A percentile compares a stretch with the other conserved stretches of the same genome.
These are phyloP conservation scores for Epinephelus malabaricus DNA, from an alignment of 2,797 vertebrate species.

Conservation along the genomic window DNA sequence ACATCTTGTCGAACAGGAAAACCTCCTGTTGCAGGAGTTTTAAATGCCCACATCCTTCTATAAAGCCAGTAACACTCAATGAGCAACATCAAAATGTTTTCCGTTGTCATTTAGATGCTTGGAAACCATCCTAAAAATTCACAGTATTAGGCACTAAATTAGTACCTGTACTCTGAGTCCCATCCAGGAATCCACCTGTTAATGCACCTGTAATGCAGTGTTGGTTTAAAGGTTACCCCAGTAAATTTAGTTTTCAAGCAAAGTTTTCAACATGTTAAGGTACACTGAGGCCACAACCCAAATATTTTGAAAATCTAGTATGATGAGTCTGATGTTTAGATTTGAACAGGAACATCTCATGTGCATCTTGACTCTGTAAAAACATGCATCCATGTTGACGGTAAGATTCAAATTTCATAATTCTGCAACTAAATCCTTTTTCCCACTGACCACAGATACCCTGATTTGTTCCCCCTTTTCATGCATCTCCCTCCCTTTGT, in stretches of 20 bases:
- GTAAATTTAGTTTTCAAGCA: no score
- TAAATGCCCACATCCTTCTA: background rate
- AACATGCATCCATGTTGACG: background rate
- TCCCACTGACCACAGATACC: constrained; percentile 18
- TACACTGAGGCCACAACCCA: background rate
- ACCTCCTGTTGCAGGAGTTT: constrained; percentile 11
- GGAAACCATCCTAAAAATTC: constrained; percentile 1
- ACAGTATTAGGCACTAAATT: background rate
- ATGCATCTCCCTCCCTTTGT: constrained; percentile 32
- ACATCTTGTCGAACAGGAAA: constrained; percentile 16
- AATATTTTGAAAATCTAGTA: background rate
- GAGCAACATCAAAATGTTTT: background rate
- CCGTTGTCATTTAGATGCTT: background rate
- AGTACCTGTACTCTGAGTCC: background rate
- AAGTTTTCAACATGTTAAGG: background rate
- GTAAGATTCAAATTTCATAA: background rate
- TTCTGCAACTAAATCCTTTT: constrained; percentile 19
- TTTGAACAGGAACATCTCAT: background rate
- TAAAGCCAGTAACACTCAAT: background rate
- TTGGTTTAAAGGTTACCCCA: background rate
- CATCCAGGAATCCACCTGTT: background rate
- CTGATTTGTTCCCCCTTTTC: constrained; percentile 25
- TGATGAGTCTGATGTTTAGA: background rate
- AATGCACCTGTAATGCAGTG: no score
- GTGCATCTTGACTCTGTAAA: background rate